Evolutionary conservation across 1,140 invertebrate species (phyloP).

Genomic region (Mylabris phalerata): DNA sequence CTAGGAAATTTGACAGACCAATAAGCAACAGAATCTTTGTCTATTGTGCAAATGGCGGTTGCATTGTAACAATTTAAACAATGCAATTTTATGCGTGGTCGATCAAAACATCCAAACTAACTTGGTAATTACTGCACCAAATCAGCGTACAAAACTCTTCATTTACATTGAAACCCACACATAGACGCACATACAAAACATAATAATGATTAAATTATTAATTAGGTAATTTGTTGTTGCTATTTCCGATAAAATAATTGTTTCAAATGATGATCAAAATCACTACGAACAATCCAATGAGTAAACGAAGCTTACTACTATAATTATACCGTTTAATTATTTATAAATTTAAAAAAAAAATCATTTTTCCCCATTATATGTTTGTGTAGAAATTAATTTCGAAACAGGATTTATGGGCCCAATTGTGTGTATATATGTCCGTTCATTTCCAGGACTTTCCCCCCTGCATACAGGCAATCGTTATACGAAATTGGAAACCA

Average conservation of each 20-base stretch:
- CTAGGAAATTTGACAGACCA: slow-evolving; percentile 12
- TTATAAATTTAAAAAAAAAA: too few relatives aligned
- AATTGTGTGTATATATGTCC: too few relatives aligned
- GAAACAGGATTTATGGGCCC: too few relatives aligned
- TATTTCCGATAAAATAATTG: slow-evolving; percentile 8
- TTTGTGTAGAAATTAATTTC: too few relatives aligned
- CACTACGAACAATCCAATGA: too few relatives aligned
- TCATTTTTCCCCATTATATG: too few relatives aligned
- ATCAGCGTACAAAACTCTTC: slow-evolving; percentile 2
- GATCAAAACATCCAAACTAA: slow-evolving; percentile 13
- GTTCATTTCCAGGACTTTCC: neutral
- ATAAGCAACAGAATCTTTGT: slow-evolving; percentile 8
- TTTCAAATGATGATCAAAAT: neutral
- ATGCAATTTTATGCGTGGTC: slow-evolving; percentile 17
- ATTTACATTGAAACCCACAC: too few relatives aligned
- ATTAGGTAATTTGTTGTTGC: slow-evolving; percentile 15
- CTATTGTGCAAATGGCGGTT: slow-evolving; percentile 4
- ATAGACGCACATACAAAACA: neutral
- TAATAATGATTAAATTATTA: slow-evolving; percentile 16
- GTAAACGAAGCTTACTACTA: too few relatives aligned
- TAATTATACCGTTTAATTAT: too few relatives aligned
- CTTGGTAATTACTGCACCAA: slow-evolving; percentile 11
- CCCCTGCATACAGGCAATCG: neutral
- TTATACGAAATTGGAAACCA: slow-evolving; percentile 19
- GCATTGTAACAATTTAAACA: slow-evolving; percentile 14